These are phyloP conservation scores for Petromus typicus DNA, from an alignment of 2,113 vertebrate species.

Conservation along the genomic window DNA sequence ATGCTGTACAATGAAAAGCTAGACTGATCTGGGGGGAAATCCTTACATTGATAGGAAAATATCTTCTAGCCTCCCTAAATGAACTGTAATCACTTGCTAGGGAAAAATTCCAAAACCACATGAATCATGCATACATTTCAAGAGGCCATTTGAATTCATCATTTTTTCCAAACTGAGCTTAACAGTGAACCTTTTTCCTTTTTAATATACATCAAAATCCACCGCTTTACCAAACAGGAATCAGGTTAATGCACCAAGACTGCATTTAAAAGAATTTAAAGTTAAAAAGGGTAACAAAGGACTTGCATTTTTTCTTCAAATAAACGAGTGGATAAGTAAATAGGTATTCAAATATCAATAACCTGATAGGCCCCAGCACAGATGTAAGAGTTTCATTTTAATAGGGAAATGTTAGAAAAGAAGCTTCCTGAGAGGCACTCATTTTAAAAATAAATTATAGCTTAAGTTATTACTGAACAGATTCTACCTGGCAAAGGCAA, in stretches of 20 bases:
- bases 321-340: slow-evolving; percentile 38
- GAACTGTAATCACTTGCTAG: slow-evolving; percentile 58
- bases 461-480: slow-evolving; percentile 65
- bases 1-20: slow-evolving; percentile 49
- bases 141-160: slow-evolving; percentile 74
- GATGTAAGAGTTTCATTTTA: slow-evolving; percentile 51
- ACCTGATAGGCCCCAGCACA: neutral
- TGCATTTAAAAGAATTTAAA: slow-evolving; percentile 18
- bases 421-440: slow-evolving; percentile 59
- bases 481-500: slow-evolving; percentile 55
- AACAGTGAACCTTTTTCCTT: slow-evolving; percentile 81
- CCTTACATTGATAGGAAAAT: slow-evolving; percentile 57
- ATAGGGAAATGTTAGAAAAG: slow-evolving; percentile 51
- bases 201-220: slow-evolving; percentile 80
- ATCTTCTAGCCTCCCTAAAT: slow-evolving; percentile 49
- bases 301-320: slow-evolving; percentile 47
- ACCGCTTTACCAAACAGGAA: slow-evolving; percentile 68
- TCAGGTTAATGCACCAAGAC: slow-evolving; percentile 35
- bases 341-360: slow-evolving; percentile 54
- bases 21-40: slow-evolving; percentile 59
- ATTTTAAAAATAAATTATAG: slow-evolving; percentile 68
- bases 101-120: slow-evolving; percentile 69
- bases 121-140: slow-evolving; percentile 72
- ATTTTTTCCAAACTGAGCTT: slow-evolving; percentile 78
- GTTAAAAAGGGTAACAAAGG: slow-evolving; percentile 51